phyloP scores from a whole-genome alignment of 2,113 vertebrate genomes.

The Promerops cafer region DNA sequence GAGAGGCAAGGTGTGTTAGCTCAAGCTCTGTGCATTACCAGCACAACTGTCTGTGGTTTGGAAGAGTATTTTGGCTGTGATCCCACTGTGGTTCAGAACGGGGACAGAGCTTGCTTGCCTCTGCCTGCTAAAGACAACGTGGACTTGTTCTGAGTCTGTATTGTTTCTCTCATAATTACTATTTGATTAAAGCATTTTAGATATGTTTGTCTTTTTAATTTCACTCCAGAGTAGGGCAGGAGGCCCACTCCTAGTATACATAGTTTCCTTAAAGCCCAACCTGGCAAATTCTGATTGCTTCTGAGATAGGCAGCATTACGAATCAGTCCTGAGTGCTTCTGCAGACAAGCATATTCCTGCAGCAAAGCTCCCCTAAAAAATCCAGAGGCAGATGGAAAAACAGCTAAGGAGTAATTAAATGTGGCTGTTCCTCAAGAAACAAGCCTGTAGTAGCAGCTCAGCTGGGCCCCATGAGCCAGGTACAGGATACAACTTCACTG shows the following conservation, averaged over 20 bases:
- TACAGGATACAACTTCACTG: not conserved
- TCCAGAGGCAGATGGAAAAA: slow-evolving; percentile 28
- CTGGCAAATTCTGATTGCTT: not conserved
- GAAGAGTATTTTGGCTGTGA: slow-evolving; percentile 11
- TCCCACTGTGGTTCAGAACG: not conserved
- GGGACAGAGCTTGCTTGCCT: slow-evolving; percentile 20
- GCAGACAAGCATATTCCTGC: slow-evolving; percentile 33
- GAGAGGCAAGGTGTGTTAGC: not conserved
- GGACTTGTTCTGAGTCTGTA: not conserved
- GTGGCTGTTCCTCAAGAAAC: not conserved
- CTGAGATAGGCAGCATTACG: not conserved
- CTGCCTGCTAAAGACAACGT: not conserved
- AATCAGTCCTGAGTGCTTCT: slow-evolving; percentile 15
- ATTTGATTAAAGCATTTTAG: slow-evolving; percentile 5
- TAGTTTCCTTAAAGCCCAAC: not conserved
- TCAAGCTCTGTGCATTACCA: not conserved
- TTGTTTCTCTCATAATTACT: slow-evolving; percentile 29
- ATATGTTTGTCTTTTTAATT: slow-evolving; percentile 31
- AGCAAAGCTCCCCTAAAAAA: slow-evolving; percentile 3
- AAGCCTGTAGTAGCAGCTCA: not conserved
- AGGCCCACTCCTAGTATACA: not conserved
- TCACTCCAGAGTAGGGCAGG: not conserved
- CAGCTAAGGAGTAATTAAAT: not conserved
- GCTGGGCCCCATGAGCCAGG: not conserved
- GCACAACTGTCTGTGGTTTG: not conserved